phyloP scores from a whole-genome alignment of 2,888 invertebrate genomes.

The Gastracanthus pulcherrimus region DNA sequence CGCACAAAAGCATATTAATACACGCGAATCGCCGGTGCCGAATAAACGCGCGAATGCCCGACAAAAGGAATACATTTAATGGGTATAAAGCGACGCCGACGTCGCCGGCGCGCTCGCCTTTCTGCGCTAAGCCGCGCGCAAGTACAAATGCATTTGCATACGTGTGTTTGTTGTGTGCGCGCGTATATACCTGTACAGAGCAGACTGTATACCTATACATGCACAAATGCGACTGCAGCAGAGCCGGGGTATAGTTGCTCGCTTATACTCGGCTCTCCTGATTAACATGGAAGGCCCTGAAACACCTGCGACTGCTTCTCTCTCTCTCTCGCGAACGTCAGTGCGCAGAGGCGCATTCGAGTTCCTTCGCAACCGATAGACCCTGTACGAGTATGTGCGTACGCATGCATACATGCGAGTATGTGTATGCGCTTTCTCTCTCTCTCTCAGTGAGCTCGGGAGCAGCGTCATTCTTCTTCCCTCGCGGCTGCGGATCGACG shows the following conservation, averaged over 20 bases:
- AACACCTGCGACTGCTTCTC: conserved; percentile 71
- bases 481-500: background rate
- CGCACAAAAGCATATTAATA: background rate
- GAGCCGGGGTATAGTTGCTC: background rate
- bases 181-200: too few species aligned
- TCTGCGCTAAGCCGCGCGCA: conserved; percentile 3
- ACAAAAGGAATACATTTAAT: conserved; percentile 13
- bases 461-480: conserved; percentile 30
- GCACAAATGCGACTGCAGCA: too few species aligned
- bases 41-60: background rate
- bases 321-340: conserved; percentile 54
- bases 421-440: conserved; percentile 21
- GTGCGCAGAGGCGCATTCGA: conserved; percentile 32
- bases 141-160: conserved; percentile 45
- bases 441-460: too few species aligned
- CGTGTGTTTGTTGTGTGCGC: conserved; percentile 8
- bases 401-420: conserved; percentile 9
- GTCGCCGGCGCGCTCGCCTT: conserved; percentile 26
- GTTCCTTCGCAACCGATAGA: conserved; percentile 8
- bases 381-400: background rate
- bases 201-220: too few species aligned
- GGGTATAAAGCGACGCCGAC: background rate
- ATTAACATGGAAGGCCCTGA: conserved; percentile 73
- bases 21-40: background rate
- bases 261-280: conserved; percentile 57